These are phyloP conservation scores for Oreortyx pictus DNA, from an alignment of 2,797 vertebrate genomes.

Conservation along the genomic window DNA sequence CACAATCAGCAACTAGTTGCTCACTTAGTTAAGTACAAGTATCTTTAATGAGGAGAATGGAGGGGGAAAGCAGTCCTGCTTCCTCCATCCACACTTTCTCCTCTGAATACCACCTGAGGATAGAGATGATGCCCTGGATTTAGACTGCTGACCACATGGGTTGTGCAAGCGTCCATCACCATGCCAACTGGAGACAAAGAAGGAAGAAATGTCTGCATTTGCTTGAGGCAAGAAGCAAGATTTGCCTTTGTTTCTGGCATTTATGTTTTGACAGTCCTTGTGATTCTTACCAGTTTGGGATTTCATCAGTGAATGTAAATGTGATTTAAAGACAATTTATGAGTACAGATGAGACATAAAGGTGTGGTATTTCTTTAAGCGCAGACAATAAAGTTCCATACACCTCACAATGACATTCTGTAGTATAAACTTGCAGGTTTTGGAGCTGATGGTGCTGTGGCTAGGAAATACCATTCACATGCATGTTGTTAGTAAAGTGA, in stretches of 20 bases:
- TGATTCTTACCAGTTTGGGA: neutral
- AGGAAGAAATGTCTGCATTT: neutral
- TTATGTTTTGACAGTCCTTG: neutral
- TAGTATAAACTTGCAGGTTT: neutral
- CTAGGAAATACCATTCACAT: neutral
- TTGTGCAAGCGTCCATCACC: neutral
- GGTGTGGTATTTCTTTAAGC: neutral
- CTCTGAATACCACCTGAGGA: neutral
- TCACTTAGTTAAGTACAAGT: slow-evolving; percentile 12
- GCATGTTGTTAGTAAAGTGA: neutral
- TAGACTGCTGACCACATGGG: too few species aligned
- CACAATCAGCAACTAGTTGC: neutral
- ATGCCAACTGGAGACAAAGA: neutral
- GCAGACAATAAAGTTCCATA: neutral
- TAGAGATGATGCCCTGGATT: neutral
- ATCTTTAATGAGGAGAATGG: neutral
- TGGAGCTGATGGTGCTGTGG: neutral
- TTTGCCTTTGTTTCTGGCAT: neutral
- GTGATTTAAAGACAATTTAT: neutral
- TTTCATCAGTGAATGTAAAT: neutral
- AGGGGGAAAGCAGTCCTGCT: neutral
- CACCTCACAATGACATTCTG: neutral
- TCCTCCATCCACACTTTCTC: neutral
- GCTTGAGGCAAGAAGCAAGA: neutral
- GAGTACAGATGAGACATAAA: accelerated